phyloP scores from a whole-genome alignment of 2,113 vertebrate genomes.

The Myotis davidii region DNA sequence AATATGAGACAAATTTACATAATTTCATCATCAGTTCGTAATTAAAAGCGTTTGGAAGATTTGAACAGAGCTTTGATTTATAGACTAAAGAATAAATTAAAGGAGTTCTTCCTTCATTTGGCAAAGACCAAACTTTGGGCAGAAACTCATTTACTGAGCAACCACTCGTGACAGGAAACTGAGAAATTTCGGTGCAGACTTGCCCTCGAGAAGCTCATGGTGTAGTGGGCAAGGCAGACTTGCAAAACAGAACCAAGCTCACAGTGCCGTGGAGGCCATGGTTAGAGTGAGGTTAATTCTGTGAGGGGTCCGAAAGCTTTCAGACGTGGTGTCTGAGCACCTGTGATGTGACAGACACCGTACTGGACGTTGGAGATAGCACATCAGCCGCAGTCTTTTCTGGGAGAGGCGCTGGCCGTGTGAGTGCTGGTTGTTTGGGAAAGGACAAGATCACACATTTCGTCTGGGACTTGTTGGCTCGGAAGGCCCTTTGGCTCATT shows the following conservation, averaged over 20 bases:
- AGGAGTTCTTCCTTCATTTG: background rate
- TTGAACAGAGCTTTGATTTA: background rate
- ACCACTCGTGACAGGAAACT: background rate
- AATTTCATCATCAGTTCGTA: background rate
- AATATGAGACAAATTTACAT: background rate
- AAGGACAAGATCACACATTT: background rate
- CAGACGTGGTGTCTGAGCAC: background rate
- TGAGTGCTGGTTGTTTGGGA: background rate
- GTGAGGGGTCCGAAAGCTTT: background rate
- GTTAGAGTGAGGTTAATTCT: background rate
- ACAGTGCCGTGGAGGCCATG: background rate
- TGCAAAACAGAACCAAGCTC: background rate
- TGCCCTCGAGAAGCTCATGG: background rate
- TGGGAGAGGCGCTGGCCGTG: background rate
- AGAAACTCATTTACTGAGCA: background rate
- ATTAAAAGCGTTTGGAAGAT: background rate
- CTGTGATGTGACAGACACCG: fast-evolving
- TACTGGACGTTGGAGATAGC: background rate
- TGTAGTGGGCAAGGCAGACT: background rate
- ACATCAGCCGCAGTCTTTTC: background rate
- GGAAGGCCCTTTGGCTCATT: background rate
- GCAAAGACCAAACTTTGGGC: background rate
- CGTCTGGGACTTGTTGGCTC: no score
- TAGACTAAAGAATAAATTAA: constrained; percentile 1
- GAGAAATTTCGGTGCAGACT: background rate